Base-by-base conservation (phyloP, 2,797 vertebrate genomes). In the Protosalanx chinensis region DNA sequence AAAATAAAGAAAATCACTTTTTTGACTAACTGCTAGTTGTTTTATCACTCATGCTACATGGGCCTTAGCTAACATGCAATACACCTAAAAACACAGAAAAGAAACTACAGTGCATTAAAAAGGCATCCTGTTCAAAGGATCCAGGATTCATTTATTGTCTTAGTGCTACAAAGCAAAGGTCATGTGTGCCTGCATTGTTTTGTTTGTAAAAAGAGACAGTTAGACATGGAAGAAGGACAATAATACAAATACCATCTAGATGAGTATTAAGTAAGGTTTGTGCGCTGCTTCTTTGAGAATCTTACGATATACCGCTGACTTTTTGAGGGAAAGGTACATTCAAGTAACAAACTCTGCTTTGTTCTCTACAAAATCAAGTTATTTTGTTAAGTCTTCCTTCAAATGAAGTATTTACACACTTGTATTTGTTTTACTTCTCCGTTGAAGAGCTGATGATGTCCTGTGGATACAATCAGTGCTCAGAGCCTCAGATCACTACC, bases 21-120 rank as follows among this genome's bases (percentile, higher is more conserved):
- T 68, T 73, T 49, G 57, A 35, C 82, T 81, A 87, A 86, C 77
- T 75, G 62, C 74, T 62, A 30, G 7, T 71, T 51, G 8, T 76
- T 81, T 66, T 62, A 75, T 77, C 12, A 82, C 16, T 49, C 81
- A 88, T 77, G 76, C 53, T 3, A 79, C 82, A 75, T 72, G 59
- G 82, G 61, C 37, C 63, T 64, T 35, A 68, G 84, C 65, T 85
- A 83, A 87, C 90, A 90, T 91, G 89, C 90, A 87, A 72, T 79
- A 86, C 81, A 63, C 37, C 63, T 71, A 30, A 76, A 79, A 15
- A 67, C 61, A 70, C 20, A 53, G 59, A 81, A 68, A 58, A 77
- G 79, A 84, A 53, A 87, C 67, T 75, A 85, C 81, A 86, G 80
- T 87, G 86, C 79, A 76, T 86, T 83, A 81, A 81, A 86, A 89